Evolutionary conservation across 2,888 invertebrate species (phyloP).

Genomic region (Cactoblastis cactorum): DNA sequence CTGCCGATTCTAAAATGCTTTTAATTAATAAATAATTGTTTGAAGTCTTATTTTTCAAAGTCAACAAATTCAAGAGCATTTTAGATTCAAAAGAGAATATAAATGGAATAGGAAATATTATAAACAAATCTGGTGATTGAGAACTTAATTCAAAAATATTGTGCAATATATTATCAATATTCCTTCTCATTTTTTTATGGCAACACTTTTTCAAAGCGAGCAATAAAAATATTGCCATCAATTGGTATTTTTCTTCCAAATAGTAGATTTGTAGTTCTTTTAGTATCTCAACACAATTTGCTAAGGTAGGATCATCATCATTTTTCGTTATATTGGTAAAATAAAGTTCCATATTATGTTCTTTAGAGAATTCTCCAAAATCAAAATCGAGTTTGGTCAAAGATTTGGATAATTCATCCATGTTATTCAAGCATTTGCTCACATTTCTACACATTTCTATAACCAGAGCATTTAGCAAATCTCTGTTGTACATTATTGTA

Average conservation of each 20-base stretch:
- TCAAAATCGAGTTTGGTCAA: constrained; percentile 51
- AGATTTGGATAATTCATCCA: constrained; percentile 47
- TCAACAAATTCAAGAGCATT: constrained; percentile 48
- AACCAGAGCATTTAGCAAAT: constrained; percentile 46
- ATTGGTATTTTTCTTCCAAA: constrained; percentile 63
- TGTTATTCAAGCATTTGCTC: constrained; percentile 48
- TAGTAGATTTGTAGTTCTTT: constrained; percentile 53
- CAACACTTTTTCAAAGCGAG: constrained; percentile 56
- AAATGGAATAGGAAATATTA: constrained; percentile 53
- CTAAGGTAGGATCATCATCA: constrained; percentile 34
- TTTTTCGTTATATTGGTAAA: constrained; percentile 36
- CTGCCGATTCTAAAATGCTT: constrained; percentile 55
- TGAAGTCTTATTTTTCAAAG: constrained; percentile 53
- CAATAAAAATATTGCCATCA: constrained; percentile 54
- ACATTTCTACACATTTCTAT: constrained; percentile 53
- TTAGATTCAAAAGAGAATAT: constrained; percentile 57
- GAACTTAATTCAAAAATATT: constrained; percentile 59
- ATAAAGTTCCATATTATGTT: constrained; percentile 37
- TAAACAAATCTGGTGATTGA: constrained; percentile 62
- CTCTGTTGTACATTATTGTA: constrained; percentile 43
- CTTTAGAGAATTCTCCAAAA: constrained; percentile 42
- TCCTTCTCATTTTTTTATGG: constrained; percentile 52
- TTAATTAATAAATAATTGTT: constrained; percentile 52
- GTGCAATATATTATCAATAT: constrained; percentile 49
- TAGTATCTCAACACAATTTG: constrained; percentile 46